phyloP scores from a whole-genome alignment of 2,888 invertebrate species.

The Ophioninae sp. region DNA sequence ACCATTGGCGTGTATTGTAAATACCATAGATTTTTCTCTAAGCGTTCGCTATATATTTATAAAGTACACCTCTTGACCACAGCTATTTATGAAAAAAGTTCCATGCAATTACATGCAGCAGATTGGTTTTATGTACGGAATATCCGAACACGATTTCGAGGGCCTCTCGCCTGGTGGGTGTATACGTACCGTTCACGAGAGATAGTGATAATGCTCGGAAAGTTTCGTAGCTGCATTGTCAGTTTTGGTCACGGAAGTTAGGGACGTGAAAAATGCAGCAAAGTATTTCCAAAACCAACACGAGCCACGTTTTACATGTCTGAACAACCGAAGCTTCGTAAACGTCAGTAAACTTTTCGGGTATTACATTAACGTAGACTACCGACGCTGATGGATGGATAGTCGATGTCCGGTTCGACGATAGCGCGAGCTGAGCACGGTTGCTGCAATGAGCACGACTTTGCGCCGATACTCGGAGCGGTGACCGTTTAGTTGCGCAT shows the following conservation, averaged over 20 bases:
- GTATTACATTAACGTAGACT: neutral
- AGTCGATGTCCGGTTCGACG: too few relatives aligned
- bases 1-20: too few relatives aligned
- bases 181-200: neutral
- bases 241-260: neutral
- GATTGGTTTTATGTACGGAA: slow-evolving; percentile 19
- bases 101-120: slow-evolving; percentile 66
- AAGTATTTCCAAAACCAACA: neutral
- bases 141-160: slow-evolving; percentile 22
- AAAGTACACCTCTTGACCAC: slow-evolving; percentile 7
- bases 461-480: too few relatives aligned
- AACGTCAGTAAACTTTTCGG: neutral
- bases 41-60: slow-evolving; percentile 3
- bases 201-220: slow-evolving; percentile 19
- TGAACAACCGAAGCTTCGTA: neutral
- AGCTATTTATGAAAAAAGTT: slow-evolving; percentile 71
- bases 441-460: too few relatives aligned
- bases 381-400: too few relatives aligned
- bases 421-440: too few relatives aligned
- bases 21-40: too few relatives aligned
- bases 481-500: too few relatives aligned
- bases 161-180: neutral
- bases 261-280: neutral
- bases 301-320: neutral
- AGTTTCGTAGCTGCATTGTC: slow-evolving; percentile 28